Conservation (phyloP, 2,888 invertebrate species). For the Blomia tropicalis region DNA sequence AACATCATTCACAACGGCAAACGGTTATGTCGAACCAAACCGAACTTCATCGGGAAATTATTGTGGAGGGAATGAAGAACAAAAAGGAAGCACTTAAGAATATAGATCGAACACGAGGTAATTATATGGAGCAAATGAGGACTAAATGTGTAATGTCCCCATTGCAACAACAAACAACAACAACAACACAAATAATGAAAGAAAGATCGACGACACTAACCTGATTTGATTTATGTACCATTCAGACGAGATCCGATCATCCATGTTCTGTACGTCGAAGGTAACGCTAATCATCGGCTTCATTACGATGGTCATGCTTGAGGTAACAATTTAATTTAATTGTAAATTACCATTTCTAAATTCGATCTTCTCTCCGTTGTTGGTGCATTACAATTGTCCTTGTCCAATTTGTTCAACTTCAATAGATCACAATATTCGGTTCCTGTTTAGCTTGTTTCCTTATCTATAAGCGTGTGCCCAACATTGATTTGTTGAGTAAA, state of each 20-base stretch:
- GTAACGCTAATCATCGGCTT: constrained; percentile 21
- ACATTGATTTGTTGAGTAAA: neutral
- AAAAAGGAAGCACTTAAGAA: neutral
- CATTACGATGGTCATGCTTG: constrained; percentile 22
- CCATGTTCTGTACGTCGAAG: constrained; percentile 23
- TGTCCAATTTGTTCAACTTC: neutral
- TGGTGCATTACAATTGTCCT: neutral
- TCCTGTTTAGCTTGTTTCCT: constrained; percentile 21
- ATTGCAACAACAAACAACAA: neutral
- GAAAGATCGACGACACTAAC: too few species aligned
- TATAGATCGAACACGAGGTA: neutral
- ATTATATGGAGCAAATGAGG: neutral
- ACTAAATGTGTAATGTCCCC: too few species aligned
- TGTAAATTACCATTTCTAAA: neutral
- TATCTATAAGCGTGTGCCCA: constrained; percentile 17
- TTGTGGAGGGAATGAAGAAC: constrained; percentile 30
- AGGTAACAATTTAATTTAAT: constrained; percentile 15
- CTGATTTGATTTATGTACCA: neutral
- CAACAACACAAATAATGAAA: too few species aligned
- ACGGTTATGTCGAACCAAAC: constrained; percentile 29
- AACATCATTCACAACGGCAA: neutral
- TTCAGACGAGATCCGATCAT: neutral
- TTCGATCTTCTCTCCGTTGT: neutral
- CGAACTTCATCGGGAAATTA: constrained; percentile 31
- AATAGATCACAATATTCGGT: constrained; percentile 18